These are phyloP conservation scores for Rhimphoctona megacephalus DNA, from an alignment of 2,888 invertebrate genomes.

Conservation along the genomic window DNA sequence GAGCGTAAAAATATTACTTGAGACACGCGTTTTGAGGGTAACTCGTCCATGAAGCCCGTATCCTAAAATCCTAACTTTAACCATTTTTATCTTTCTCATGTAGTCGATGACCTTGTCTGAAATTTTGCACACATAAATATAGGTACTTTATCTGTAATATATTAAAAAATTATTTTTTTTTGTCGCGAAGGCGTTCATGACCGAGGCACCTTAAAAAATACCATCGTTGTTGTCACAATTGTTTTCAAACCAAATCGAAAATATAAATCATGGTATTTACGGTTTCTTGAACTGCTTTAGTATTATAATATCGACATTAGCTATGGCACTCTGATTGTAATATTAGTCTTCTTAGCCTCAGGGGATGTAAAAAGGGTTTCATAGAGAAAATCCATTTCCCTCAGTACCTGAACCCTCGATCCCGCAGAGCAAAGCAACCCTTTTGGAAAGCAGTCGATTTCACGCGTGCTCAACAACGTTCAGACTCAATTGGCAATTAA, in stretches of 20 bases:
- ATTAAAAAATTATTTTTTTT: no score
- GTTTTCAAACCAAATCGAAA: not conserved
- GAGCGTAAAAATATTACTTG: no score
- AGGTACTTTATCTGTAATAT: no score
- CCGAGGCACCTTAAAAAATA: no score
- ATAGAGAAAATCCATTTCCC: constrained; percentile 36
- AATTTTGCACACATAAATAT: no score
- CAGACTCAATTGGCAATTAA: constrained; percentile 68
- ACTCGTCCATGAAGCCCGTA: no score
- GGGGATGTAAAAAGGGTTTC: constrained; percentile 25
- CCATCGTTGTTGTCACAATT: not conserved
- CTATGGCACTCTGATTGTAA: constrained; percentile 4
- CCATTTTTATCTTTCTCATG: no score
- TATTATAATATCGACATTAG: not conserved
- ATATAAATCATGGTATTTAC: not conserved
- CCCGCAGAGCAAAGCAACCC: not conserved
- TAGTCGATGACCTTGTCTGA: no score
- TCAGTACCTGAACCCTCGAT: not conserved
- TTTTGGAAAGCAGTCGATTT: constrained; percentile 51
- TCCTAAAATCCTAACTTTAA: no score
- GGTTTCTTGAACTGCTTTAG: not conserved
- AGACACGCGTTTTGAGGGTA: no score
- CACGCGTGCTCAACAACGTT: constrained; percentile 46
- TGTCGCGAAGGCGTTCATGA: no score
- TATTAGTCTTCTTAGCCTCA: constrained; percentile 38